Percentiles rank a stretch among this genome's conserved stretches.
Evolutionary conservation across 2,888 invertebrate genomes (phyloP).

Genomic region (Alentia gelatinosa): DNA sequence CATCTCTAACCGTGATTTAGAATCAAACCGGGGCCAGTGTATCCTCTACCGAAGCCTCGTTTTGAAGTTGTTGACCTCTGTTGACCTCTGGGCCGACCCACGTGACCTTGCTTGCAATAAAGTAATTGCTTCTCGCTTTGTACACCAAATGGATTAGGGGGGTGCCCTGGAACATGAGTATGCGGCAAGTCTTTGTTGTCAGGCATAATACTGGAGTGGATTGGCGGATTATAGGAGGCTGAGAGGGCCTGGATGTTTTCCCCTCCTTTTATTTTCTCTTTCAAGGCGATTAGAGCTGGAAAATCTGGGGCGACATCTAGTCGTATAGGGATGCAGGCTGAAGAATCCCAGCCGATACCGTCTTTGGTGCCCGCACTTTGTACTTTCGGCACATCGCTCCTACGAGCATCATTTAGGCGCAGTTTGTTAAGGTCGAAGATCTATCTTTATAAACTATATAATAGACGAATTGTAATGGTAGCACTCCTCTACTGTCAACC

Average conservation of each 20-base stretch:
- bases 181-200: constrained; percentile 4
- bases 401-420: too few relatives aligned
- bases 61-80: constrained; percentile 27
- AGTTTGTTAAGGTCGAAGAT: too few relatives aligned
- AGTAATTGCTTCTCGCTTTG: constrained; percentile 36
- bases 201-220: constrained; percentile 23
- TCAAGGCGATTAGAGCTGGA: neutral
- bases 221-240: neutral
- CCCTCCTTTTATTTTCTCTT: neutral
- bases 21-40: neutral
- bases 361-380: too few relatives aligned
- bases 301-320: neutral
- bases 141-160: constrained; percentile 28
- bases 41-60: neutral
- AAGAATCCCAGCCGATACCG: too few relatives aligned
- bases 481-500: too few relatives aligned
- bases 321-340: neutral
- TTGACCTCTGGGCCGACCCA: constrained; percentile 11
- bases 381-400: too few relatives aligned
- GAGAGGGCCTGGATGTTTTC: neutral
- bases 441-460: too few relatives aligned
- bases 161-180: constrained; percentile 29
- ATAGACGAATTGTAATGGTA: too few relatives aligned
- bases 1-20: neutral
- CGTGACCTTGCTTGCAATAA: constrained; percentile 16